These are phyloP conservation scores for Samia ricini DNA, from an alignment of 1,140 invertebrate genomes.

Conservation along the genomic window DNA sequence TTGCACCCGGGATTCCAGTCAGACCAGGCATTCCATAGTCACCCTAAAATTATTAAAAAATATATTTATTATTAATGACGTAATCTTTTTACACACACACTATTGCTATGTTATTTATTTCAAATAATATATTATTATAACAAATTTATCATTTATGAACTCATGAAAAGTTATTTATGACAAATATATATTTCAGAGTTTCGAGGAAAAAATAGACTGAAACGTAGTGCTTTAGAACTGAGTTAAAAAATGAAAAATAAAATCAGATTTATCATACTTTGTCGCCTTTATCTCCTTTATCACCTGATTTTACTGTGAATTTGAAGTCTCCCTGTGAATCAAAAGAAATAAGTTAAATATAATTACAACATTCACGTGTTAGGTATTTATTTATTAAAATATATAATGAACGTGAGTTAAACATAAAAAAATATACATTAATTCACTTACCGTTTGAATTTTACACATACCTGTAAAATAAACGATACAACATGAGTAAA, in stretches of 20 bases:
- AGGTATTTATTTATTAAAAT: too few relatives aligned
- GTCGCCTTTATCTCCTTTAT: not conserved
- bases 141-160: not conserved
- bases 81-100: too few relatives aligned
- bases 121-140: not conserved
- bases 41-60: conserved; percentile 1
- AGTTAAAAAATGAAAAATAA: not conserved
- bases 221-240: too few relatives aligned
- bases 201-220: too few relatives aligned
- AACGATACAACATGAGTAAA: too few relatives aligned
- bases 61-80: too few relatives aligned
- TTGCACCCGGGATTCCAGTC: conserved; percentile 10
- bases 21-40: conserved; percentile 8
- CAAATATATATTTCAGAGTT: too few relatives aligned
- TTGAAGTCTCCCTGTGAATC: not conserved
- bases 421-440: not conserved
- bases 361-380: not conserved
- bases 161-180: not conserved
- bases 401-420: too few relatives aligned
- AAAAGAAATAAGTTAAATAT: not conserved
- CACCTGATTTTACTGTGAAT: not conserved
- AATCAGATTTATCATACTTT: not conserved
- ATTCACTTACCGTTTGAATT: not conserved
- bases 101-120: not conserved
- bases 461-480: too few relatives aligned